Percentiles rank a stretch among this genome's conserved stretches.
Evolutionary conservation across 2,113 vertebrate species (phyloP).

Genomic region (Barnardius zonarius): DNA sequence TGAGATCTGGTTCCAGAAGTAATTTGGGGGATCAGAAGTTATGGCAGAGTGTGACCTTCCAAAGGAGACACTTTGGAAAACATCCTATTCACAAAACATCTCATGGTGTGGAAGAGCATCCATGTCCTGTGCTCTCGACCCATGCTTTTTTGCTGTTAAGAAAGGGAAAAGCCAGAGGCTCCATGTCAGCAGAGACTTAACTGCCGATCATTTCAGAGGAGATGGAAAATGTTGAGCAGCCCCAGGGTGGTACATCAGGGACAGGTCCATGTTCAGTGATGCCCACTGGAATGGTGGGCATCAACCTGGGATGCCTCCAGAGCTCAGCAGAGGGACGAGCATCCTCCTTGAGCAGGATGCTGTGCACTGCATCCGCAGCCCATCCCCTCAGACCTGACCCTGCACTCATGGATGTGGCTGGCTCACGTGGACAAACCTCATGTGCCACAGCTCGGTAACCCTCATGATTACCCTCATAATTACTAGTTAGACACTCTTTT

Average conservation of each 20-base stretch:
- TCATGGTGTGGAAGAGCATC: background rate
- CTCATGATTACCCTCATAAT: background rate
- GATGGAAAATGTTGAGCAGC: background rate
- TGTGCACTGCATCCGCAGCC: background rate
- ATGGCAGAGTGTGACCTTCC: background rate
- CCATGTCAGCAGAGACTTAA: background rate
- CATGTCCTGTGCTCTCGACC: too few relatives aligned
- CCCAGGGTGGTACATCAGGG: background rate
- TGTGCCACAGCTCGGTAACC: background rate
- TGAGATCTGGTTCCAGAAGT: background rate
- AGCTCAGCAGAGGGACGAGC: background rate
- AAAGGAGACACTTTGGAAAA: background rate
- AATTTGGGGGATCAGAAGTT: background rate
- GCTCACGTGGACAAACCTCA: accelerated
- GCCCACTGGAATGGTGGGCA: background rate
- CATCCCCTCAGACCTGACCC: background rate
- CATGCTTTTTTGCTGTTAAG: background rate
- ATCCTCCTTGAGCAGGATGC: background rate
- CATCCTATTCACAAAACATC: background rate
- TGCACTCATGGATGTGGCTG: accelerated
- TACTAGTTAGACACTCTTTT: background rate
- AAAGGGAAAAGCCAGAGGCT: background rate
- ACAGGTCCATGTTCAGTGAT: accelerated
- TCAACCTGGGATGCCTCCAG: background rate
- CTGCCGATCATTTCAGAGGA: background rate